phyloP scores from a whole-genome alignment of 2,797 vertebrate genomes.

The Sebastes itinus region DNA sequence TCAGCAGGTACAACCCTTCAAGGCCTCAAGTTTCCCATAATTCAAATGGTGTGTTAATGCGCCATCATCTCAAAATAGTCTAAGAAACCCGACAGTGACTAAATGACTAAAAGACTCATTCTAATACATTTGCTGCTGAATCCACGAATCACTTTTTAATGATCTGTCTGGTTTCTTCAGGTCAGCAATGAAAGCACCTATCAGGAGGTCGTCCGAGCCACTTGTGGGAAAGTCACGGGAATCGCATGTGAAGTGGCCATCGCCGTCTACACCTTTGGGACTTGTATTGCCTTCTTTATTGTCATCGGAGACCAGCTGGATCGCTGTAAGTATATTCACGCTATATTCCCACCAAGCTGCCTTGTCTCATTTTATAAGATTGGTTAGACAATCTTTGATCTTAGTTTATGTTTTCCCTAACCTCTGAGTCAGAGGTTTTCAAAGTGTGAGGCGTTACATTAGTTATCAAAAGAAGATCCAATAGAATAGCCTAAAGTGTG shows the following conservation, averaged over 20 bases:
- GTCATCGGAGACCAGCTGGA: conserved; percentile 98
- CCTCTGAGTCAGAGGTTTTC: neutral
- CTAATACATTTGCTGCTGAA: neutral
- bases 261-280: conserved; percentile 94
- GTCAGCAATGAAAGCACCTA: conserved; percentile 94
- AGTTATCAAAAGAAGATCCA: neutral
- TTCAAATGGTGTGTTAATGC: neutral
- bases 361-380: neutral
- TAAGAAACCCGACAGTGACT: neutral
- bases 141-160: neutral
- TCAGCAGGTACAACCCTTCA: neutral
- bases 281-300: conserved; percentile 97
- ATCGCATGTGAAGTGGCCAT: conserved; percentile 93
- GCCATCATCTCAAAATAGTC: neutral
- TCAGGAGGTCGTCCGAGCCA: conserved; percentile 96
- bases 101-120: neutral
- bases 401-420: neutral
- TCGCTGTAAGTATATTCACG: conserved; percentile 86
- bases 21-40: neutral
- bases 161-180: conserved; percentile 47
- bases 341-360: neutral
- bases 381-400: neutral
- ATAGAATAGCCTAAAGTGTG: neutral
- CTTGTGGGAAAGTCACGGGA: conserved; percentile 90
- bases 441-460: neutral